Percentiles rank a stretch among this genome's conserved stretches.
These are phyloP conservation scores for Melanogrammus aeglefinus DNA, from an alignment of 2,797 vertebrate genomes.

Conservation along the genomic window DNA sequence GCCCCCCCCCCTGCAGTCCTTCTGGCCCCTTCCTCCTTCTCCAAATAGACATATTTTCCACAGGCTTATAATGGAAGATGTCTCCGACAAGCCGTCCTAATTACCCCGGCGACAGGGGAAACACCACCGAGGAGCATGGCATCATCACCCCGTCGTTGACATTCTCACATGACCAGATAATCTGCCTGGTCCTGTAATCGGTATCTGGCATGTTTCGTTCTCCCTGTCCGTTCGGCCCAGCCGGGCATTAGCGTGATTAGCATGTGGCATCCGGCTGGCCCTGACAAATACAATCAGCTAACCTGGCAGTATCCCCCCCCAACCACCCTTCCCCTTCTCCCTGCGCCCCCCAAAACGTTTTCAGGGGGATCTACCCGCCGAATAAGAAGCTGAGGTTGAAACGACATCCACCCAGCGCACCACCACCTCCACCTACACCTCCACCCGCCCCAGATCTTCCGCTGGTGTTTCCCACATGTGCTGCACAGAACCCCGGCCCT, in stretches of 20 bases:
- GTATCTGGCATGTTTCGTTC: constrained; percentile 31
- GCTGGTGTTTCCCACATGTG: constrained; percentile 53
- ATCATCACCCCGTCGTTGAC: constrained; percentile 33
- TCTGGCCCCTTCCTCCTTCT: constrained; percentile 21
- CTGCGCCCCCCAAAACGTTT: too few species aligned
- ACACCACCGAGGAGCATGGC: constrained; percentile 5
- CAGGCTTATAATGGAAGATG: constrained; percentile 12
- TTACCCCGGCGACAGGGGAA: constrained; percentile 23
- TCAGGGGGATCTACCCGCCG: not conserved
- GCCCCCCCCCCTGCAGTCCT: constrained; percentile 29
- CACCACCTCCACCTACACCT: too few species aligned
- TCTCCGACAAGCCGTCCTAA: constrained; percentile 9
- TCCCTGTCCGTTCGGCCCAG: constrained; percentile 32
- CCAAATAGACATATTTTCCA: constrained; percentile 31
- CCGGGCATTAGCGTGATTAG: constrained; percentile 47
- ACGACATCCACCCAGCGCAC: not conserved
- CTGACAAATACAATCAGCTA: constrained; percentile 23
- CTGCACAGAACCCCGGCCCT: constrained; percentile 47
- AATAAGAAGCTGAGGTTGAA: constrained; percentile 1
- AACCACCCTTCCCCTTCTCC: too few species aligned
- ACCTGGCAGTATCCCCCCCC: not conserved
- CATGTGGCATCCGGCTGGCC: constrained; percentile 31
- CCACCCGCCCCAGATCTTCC: constrained; percentile 16
- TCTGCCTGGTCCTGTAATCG: constrained; percentile 43
- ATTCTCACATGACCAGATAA: constrained; percentile 24